Base-by-base conservation (phyloP, 2,888 invertebrate species). In the Subacronicta megacephala region DNA sequence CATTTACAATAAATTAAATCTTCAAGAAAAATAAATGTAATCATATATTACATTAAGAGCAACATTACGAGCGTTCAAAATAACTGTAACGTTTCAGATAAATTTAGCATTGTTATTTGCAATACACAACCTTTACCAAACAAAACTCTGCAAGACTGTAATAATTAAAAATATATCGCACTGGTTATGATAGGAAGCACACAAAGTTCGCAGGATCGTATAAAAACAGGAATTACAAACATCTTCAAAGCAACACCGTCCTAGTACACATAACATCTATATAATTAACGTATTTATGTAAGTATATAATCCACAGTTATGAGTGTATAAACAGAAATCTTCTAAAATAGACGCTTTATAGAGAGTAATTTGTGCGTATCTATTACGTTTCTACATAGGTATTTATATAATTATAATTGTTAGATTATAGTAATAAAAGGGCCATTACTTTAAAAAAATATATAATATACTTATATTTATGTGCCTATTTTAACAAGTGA, bases 351-450 rank as follows among this genome's bases (percentile, higher is more conserved):
- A 77, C 72, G 77, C 62, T 78, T 77, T 66, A 58, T 64, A 71
- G 74, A 83, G 75, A 82, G 72, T 82, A 80, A 77, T 78, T 90
- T 90, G 91, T 90, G 90, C 91, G 91, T 89, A 79, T 90, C 85
- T 88, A 89, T 90, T 86, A 87, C 81, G 72, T 82, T 65, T 52
- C 90, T 90, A 90, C 89, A 69, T 70, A 65, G 1, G 36, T 47
- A 70, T 80, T 47, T 38, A 47, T 58, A 60, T 55, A n/a, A n/a
- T n/a, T n/a, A 45, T 49, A 26, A 51, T 52, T 41, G 23, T 51
- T 57, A 60, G 45, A 50, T 54, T 62, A 26, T 6, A 58, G 64
- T 68, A 60, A 66, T 68, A 44, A 44, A 10, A 36, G 67, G 61
- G 43, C 37, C 20, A 2, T 3, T 17, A 17, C 18, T 3, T 29